Percentiles rank a stretch among this genome's conserved stretches.
phyloP scores from a whole-genome alignment of 2,888 invertebrate genomes.

The Nasonovia ribisnigri region DNA sequence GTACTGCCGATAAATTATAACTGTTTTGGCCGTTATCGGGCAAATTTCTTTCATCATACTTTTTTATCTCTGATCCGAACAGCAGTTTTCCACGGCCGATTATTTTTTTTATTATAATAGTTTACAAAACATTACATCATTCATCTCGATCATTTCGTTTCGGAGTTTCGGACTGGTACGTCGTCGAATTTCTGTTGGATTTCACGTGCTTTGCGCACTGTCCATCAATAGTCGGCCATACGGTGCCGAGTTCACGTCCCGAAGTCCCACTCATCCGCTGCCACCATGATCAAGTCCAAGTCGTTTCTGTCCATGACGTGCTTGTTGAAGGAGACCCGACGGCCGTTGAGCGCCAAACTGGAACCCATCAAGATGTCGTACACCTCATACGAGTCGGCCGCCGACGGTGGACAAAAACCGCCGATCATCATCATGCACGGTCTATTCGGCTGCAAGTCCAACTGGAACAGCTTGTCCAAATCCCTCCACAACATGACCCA shows the following conservation, averaged over 20 bases:
- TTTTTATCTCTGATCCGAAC: background rate
- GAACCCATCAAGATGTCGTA: constrained; percentile 74
- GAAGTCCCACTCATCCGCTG: too few species aligned
- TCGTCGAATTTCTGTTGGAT: constrained; percentile 5
- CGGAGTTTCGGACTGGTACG: background rate
- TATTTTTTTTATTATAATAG: background rate
- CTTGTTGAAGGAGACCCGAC: background rate
- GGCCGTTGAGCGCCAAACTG: constrained; percentile 71
- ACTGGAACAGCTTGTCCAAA: constrained; percentile 88
- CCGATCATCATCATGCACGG: constrained; percentile 68
- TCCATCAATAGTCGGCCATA: background rate
- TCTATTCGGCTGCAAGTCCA: constrained; percentile 83
- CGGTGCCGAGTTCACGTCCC: too few species aligned
- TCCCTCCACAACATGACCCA: constrained; percentile 77
- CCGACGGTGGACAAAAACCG: constrained; percentile 65
- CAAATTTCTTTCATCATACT: background rate
- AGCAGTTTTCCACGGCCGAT: background rate
- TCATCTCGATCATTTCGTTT: background rate
- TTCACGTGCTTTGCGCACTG: background rate
- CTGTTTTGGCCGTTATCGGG: background rate
- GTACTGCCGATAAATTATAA: too few species aligned
- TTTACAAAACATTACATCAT: background rate
- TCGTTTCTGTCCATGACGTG: background rate
- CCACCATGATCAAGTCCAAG: constrained; percentile 32
- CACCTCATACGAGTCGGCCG: constrained; percentile 63